Conservation (phyloP, 2,797 vertebrate genomes). For the Gallinago nigripennis region DNA sequence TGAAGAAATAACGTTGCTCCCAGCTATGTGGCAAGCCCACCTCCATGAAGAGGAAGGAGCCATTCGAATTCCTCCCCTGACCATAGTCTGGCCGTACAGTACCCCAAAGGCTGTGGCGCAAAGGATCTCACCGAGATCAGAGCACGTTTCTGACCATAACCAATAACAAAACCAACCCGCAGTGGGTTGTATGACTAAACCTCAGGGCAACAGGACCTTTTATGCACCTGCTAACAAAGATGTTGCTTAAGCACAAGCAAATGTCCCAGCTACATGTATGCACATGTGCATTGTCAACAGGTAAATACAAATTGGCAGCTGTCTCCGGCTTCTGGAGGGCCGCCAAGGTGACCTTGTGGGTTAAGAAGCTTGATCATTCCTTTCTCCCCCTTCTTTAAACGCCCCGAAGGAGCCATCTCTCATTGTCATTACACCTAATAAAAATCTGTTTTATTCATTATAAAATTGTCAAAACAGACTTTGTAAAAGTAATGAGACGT, state of each 20-base stretch:
- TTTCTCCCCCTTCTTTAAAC: background rate
- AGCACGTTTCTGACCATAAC: background rate
- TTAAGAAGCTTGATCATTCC: background rate
- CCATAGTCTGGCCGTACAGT: background rate
- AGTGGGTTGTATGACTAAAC: background rate
- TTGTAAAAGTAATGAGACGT: constrained; percentile 8
- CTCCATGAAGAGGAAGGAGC: background rate
- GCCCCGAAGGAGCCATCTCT: background rate
- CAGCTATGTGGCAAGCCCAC: background rate
- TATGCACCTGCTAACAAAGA: constrained; percentile 29
- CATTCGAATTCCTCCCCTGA: background rate
- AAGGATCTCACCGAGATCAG: background rate
- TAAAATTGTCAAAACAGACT: constrained; percentile 34
- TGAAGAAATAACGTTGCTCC: constrained; percentile 9
- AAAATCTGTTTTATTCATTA: constrained; percentile 23
- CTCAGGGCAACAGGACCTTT: background rate
- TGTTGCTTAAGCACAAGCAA: background rate
- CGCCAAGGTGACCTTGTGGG: background rate
- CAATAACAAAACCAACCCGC: background rate
- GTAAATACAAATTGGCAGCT: background rate
- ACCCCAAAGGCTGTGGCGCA: background rate
- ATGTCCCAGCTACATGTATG: background rate
- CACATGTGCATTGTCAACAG: background rate
- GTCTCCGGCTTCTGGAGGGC: background rate
- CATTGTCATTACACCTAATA: constrained; percentile 30